Evolutionary conservation across 1,140 invertebrate genomes (phyloP).

Genomic region (Drosophila arawakana): DNA sequence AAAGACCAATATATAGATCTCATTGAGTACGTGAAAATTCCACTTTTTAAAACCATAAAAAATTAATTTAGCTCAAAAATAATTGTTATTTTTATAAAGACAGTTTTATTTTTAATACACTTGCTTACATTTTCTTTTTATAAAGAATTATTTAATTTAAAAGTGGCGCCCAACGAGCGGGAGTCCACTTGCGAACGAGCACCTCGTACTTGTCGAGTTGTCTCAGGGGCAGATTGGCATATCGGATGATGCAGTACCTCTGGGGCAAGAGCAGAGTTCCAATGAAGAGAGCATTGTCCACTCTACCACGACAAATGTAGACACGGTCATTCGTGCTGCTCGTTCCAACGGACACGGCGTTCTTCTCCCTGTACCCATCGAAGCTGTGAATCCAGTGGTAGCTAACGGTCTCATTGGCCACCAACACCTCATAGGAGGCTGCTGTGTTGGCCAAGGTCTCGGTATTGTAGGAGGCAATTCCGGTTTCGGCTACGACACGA

Average conservation of each 20-base stretch:
- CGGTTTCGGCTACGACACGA: conserved; percentile 47
- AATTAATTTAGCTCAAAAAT: neutral
- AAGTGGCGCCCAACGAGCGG: conserved; percentile 8
- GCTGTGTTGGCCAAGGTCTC: neutral
- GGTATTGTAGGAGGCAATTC: conserved; percentile 28
- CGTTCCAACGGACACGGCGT: conserved; percentile 42
- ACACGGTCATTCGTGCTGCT: conserved; percentile 16
- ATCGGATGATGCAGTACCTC: neutral
- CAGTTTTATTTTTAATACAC: neutral
- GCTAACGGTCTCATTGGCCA: neutral
- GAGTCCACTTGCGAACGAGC: conserved; percentile 17
- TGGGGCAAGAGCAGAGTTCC: neutral
- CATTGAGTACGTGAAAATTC: no score
- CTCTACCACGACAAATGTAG: conserved; percentile 29
- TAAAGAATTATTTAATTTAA: neutral
- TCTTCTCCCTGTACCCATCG: conserved; percentile 36
- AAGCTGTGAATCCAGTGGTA: conserved; percentile 38
- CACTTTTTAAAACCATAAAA: no score
- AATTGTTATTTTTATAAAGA: neutral
- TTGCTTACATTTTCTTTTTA: no score
- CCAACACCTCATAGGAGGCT: neutral
- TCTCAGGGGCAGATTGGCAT: conserved; percentile 11
- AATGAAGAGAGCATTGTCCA: neutral
- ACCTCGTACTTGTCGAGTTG: conserved; percentile 43
- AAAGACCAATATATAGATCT: no score